phyloP scores from a whole-genome alignment of 2,113 vertebrate species.

The Oxyura jamaicensis region DNA sequence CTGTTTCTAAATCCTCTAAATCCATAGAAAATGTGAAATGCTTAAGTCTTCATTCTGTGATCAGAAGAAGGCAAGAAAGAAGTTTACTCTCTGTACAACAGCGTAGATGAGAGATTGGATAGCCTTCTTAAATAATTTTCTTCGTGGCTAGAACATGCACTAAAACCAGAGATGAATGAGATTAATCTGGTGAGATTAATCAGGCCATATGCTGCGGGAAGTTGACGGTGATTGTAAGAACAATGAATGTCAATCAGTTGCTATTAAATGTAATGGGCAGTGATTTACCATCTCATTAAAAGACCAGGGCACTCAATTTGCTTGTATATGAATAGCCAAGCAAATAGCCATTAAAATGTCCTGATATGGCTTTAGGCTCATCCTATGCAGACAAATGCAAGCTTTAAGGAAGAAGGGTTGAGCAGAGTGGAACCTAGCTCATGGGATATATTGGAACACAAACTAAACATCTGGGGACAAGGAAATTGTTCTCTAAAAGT shows the following conservation, averaged over 20 bases:
- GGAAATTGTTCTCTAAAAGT: neutral
- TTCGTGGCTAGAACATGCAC: neutral
- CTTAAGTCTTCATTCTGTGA: conserved; percentile 38
- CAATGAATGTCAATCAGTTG: conserved; percentile 28
- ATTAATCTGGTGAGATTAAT: conserved; percentile 22
- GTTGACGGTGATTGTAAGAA: neutral
- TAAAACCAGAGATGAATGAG: conserved; percentile 11
- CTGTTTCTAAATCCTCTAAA: neutral
- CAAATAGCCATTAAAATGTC: conserved; percentile 10
- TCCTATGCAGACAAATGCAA: neutral
- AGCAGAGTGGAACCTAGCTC: neutral
- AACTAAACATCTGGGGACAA: accelerated
- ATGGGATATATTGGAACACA: accelerated
- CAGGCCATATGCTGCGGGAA: neutral
- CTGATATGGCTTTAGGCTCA: neutral
- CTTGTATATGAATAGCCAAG: conserved; percentile 29
- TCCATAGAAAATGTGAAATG: conserved; percentile 6
- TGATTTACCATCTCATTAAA: conserved; percentile 48
- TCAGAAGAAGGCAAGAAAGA: neutral
- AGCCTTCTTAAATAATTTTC: conserved; percentile 21
- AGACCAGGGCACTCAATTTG: neutral
- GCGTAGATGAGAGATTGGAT: neutral
- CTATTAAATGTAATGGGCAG: conserved; percentile 21
- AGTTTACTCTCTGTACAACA: neutral
- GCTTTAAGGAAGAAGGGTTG: neutral